Conservation (phyloP, 1,140 invertebrate genomes). For the Dendrolimus punctatus region DNA sequence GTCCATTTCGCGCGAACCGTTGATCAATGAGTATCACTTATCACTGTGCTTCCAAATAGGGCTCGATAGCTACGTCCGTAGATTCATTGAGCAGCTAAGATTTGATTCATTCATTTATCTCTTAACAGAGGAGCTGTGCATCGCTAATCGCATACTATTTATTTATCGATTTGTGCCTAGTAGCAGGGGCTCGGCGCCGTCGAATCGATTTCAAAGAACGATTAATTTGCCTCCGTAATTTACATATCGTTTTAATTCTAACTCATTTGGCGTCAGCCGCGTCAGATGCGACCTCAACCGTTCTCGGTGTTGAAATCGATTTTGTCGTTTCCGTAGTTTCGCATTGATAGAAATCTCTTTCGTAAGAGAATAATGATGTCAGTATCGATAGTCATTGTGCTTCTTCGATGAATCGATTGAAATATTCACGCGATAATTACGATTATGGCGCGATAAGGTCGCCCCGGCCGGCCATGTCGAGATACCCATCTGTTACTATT, state of each 20-base stretch:
- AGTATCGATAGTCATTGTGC: conserved; percentile 49
- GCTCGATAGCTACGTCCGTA: conserved; percentile 14
- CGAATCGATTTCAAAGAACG: conserved; percentile 42
- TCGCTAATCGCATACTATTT: conserved; percentile 49
- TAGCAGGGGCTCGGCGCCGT: conserved; percentile 36
- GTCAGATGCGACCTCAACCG: conserved; percentile 44
- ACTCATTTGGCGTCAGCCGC: conserved; percentile 54
- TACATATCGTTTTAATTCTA: conserved; percentile 63
- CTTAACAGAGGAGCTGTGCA: conserved; percentile 28
- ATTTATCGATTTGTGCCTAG: conserved; percentile 55
- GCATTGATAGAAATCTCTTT: conserved; percentile 52
- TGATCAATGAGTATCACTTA: conserved; percentile 31
- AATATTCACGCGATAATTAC: conserved; percentile 59
- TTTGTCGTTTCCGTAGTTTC: conserved; percentile 45
- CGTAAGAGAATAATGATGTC: conserved; percentile 44
- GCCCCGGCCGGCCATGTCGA: conserved; percentile 24
- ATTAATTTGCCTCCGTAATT: conserved; percentile 54
- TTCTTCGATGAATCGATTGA: conserved; percentile 53
- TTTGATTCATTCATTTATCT: conserved; percentile 39
- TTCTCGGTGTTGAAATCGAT: conserved; percentile 42
- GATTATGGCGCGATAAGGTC: conserved; percentile 44
- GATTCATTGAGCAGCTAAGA: conserved; percentile 32
- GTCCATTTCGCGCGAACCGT: conserved; percentile 15
- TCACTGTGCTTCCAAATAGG: conserved; percentile 32
- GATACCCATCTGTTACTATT: conserved; percentile 31